Percentiles rank a stretch among this genome's conserved stretches.
Conservation (phyloP, 2,888 invertebrate genomes). For the Acleris emargana region DNA sequence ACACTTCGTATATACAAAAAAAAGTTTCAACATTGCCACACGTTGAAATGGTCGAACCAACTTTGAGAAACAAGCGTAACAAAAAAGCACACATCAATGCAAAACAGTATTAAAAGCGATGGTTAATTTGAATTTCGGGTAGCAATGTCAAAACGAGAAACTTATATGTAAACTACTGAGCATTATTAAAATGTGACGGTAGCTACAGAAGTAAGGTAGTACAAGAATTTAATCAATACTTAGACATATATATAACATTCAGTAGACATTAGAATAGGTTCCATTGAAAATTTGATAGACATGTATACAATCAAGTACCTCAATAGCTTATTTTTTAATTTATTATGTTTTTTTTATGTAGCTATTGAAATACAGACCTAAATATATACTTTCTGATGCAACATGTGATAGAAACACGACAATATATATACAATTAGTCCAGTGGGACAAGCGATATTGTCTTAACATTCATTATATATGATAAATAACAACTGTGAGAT, state of each 20-base stretch:
- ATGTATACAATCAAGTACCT: constrained; percentile 61
- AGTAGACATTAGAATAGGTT: constrained; percentile 77
- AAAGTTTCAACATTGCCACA: constrained; percentile 80
- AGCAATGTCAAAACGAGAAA: constrained; percentile 79
- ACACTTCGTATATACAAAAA: constrained; percentile 64
- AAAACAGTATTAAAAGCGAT: constrained; percentile 36
- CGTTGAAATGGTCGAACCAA: constrained; percentile 54
- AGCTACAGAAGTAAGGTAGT: constrained; percentile 65
- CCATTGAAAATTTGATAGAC: constrained; percentile 64
- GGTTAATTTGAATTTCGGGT: constrained; percentile 52
- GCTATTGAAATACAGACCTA: constrained; percentile 62
- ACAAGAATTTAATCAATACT: constrained; percentile 57
- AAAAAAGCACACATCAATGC: constrained; percentile 51
- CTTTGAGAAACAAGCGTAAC: constrained; percentile 71
- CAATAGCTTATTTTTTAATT: constrained; percentile 51
- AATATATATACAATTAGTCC: constrained; percentile 63
- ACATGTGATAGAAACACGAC: constrained; percentile 52
- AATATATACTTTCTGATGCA: constrained; percentile 54
- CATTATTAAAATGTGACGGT: constrained; percentile 67
- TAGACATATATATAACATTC: constrained; percentile 83
- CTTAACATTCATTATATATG: constrained; percentile 69
- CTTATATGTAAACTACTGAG: constrained; percentile 65
- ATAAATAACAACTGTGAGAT: constrained; percentile 60
- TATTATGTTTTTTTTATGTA: constrained; percentile 38
- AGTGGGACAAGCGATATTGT: constrained; percentile 75